Evolutionary conservation across 2,113 vertebrate species (phyloP), one percentile per base, ranked within the genome.

Genomic region (Festucalex cinctus): DNA sequence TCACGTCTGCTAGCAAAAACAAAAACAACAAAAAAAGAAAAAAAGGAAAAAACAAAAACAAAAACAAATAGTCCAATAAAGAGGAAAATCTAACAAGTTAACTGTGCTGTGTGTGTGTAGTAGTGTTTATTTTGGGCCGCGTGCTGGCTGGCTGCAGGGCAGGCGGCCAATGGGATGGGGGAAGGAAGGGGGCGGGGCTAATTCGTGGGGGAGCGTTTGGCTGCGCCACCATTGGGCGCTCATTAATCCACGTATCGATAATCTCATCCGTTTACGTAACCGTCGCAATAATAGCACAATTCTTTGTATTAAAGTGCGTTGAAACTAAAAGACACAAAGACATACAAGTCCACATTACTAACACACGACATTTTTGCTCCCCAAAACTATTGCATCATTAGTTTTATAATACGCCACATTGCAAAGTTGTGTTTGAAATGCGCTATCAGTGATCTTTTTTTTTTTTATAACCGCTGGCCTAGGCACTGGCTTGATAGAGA

Each of bases 81-180:
- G 87, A 89, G 71, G 84, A 78, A 89, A 89, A 85, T 85, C 86
- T 83, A 89, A 90, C 83, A 83, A 87, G 83, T 87, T 78, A 83
- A 74, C 36, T 32, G 39, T 66, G 58, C 59, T 75, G 71, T 81
- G 71, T 36, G 63, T 75, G 73, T 81, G 71, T 36, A 46, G 13
- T 24, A 53, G 60, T 68, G 76, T 65, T 85, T 82, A 65, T 75
- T 73, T 75, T 67, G 74, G 53, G 73, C 60, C 43, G 57, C 20
- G 9, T 61, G 66, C 49, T 19, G 20, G 62, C 39, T 41, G 46
- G 3, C 1, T 6, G 28, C 28, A 32, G 28, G 28, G 28, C 28
- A 32, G 28, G 28, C 28, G 28, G 28, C 49, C 16, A 59, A 59
- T 5, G 13, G 6, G 36, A 2, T 14, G 28, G 14, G 10, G 61